These are phyloP conservation scores for Pangasianodon hypophthalmus DNA, from an alignment of 2,113 vertebrate species.

Conservation along the genomic window DNA sequence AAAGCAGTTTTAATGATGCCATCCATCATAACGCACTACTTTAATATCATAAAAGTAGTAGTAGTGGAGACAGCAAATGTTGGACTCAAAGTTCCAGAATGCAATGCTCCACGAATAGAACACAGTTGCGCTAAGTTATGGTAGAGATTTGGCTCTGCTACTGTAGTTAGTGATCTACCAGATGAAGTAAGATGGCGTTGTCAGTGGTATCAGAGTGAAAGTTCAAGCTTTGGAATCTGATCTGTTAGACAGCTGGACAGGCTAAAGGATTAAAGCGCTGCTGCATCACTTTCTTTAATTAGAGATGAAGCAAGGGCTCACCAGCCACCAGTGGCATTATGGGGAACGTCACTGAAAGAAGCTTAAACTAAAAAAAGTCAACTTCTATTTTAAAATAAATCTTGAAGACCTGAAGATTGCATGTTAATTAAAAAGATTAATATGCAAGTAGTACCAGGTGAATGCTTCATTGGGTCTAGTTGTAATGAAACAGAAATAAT, in stretches of 20 bases:
- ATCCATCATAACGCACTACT: background rate
- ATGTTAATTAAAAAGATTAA: background rate
- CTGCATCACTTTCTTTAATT: background rate
- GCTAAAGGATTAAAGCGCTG: background rate
- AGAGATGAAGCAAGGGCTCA: background rate
- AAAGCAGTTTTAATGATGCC: background rate
- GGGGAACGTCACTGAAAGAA: background rate
- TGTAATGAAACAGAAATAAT: constrained; percentile 1
- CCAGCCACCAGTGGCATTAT: background rate
- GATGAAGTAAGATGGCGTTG: background rate
- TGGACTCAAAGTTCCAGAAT: background rate
- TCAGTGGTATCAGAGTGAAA: background rate
- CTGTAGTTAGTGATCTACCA: background rate
- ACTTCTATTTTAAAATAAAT: background rate
- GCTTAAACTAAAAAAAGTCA: background rate
- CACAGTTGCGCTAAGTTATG: background rate
- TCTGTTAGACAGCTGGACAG: background rate
- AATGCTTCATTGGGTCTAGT: background rate
- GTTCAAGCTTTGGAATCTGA: background rate
- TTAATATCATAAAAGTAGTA: background rate
- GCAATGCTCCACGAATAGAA: background rate
- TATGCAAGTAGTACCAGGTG: background rate
- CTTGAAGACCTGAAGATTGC: background rate
- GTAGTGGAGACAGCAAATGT: background rate
- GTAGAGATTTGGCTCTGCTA: background rate